Conservation (phyloP, 2,797 vertebrate genomes). For the Xenopus petersii region DNA sequence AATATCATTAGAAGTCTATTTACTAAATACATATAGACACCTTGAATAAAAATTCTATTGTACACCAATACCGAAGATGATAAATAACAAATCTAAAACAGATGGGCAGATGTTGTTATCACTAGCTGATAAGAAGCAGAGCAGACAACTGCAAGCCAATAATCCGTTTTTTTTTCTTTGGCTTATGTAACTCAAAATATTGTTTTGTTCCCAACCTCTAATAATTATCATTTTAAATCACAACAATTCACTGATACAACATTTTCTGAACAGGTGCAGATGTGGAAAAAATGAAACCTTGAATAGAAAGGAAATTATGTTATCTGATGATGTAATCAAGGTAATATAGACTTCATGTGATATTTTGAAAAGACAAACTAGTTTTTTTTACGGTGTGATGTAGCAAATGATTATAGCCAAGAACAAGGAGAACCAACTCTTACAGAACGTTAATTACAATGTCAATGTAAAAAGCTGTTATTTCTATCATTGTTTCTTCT, state of each 20-base stretch:
- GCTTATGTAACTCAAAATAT: too few species aligned
- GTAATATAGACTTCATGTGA: neutral
- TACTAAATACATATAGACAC: too few species aligned
- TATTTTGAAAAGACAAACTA: neutral
- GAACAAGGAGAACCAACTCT: neutral
- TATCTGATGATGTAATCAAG: too few species aligned
- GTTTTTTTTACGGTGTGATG: neutral
- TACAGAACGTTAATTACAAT: conserved; percentile 1
- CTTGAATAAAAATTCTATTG: too few species aligned
- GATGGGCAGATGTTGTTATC: too few species aligned
- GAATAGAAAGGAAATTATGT: neutral
- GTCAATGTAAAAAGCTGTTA: conserved; percentile 6
- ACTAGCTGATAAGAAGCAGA: too few species aligned
- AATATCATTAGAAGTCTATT: too few species aligned
- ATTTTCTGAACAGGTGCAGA: neutral
- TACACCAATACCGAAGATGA: too few species aligned
- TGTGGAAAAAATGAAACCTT: neutral
- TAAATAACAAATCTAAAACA: too few species aligned
- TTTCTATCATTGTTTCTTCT: conserved; percentile 2
- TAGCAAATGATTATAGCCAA: neutral
- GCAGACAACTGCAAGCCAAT: neutral
- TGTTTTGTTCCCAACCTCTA: neutral
- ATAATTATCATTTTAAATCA: neutral
- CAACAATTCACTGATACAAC: neutral
- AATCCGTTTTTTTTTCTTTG: too few species aligned